Evolutionary conservation across 2,113 vertebrate species (phyloP), one percentile per base, ranked within the genome.

Genomic region (Xenopus borealis): DNA sequence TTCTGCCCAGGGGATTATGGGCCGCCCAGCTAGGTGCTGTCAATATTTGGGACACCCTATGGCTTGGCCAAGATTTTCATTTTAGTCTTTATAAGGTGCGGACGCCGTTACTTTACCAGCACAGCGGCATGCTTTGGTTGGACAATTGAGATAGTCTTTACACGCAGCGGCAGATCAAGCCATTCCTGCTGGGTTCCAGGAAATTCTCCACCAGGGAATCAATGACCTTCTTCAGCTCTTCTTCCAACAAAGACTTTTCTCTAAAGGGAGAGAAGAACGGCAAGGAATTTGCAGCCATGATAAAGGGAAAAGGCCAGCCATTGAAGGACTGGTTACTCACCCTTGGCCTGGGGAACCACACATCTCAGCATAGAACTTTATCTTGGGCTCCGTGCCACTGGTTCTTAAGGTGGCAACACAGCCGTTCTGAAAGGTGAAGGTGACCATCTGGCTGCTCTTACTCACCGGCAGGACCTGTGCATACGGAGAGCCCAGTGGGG

Each of bases 311-410:
- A 47, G 12, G 12, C 2, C 46, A 11, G 46, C 4, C 1, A 47
- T 1, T 12, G 12, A 9, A 47, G 8, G 33, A 40, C 33, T 40
- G 33, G 33, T 40, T 20, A 76, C 91, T 81, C 61, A 98, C 97
- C 95, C 94, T 79, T 86, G 87, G 0, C 91, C 93, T 0, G 94
- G 95, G 0, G 82, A 69, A 0, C 94, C 93, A 0, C 97, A 98
- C 89, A 95, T 87, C 87, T 99, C 97, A 0, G 95, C 93, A 17
- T 99, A 99, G 81, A 89, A 96, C 69, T 99, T 99, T 83, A 99
- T 96, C 88, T 99, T 99, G 40, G 97, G 97, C 78, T 99, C 97
- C 0, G 97, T 99, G 17, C 97, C 96, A 0, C 97, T 99, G 0
- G 93, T 94, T 67, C 97, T 88, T 44, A 99, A 90, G 5, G 97